phyloP scores from a whole-genome alignment of 2,888 invertebrate species.

The Troides helena region DNA sequence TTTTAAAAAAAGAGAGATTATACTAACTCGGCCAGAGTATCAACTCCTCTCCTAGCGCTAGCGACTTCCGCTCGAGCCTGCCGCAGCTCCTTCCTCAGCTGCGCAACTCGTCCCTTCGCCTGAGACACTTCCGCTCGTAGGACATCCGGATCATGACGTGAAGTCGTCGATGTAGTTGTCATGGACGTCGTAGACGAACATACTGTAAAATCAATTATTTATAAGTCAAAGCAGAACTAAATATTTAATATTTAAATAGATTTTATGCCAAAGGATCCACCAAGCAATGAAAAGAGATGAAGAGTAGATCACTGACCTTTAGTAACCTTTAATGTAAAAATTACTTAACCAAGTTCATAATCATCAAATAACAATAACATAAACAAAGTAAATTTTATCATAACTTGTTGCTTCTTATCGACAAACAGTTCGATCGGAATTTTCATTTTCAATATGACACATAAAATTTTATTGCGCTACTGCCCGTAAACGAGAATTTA shows the following conservation, averaged over 20 bases:
- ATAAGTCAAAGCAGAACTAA: background rate
- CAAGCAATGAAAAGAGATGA: too few relatives aligned
- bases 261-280: too few relatives aligned
- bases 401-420: background rate
- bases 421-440: background rate
- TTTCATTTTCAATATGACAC: slow-evolving; percentile 1
- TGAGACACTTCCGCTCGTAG: slow-evolving; percentile 94
- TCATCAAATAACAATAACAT: too few relatives aligned
- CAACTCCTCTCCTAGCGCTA: slow-evolving; percentile 94
- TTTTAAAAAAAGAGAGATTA: background rate
- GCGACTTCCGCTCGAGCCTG: slow-evolving; percentile 95
- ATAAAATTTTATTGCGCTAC: background rate
- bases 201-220: slow-evolving; percentile 72
- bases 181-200: slow-evolving; percentile 88
- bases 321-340: too few relatives aligned
- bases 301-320: too few relatives aligned
- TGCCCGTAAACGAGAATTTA: background rate
- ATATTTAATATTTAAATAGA: too few relatives aligned
- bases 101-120: slow-evolving; percentile 92
- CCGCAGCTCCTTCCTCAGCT: slow-evolving; percentile 92
- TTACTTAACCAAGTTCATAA: too few relatives aligned
- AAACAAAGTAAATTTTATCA: too few relatives aligned
- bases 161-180: slow-evolving; percentile 89
- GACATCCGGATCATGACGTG: slow-evolving; percentile 96
- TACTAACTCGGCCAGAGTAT: slow-evolving; percentile 92